Conservation (phyloP, 1,140 invertebrate species). For the Rhopalosiphum padi region DNA sequence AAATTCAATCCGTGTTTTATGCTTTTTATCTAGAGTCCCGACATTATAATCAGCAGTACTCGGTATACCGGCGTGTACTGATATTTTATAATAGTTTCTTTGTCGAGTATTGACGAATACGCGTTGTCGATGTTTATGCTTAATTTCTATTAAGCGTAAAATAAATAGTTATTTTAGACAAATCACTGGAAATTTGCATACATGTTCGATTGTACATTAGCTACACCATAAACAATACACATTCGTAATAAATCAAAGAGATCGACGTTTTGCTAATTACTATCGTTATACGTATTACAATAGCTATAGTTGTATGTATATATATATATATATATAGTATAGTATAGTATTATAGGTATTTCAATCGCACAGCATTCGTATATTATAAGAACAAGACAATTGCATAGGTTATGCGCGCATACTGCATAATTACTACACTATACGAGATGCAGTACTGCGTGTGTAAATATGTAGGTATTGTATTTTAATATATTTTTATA, state of each 20-base stretch:
- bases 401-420: background rate
- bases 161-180: background rate
- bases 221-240: background rate
- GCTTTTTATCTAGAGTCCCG: background rate
- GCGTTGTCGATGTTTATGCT: background rate
- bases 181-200: background rate
- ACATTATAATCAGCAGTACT: background rate
- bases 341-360: background rate
- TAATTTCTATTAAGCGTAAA: background rate
- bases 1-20: background rate
- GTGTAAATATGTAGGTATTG: conserved; percentile 2
- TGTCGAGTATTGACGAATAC: background rate
- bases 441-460: background rate
- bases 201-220: background rate
- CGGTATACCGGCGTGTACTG: background rate
- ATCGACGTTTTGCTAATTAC: background rate
- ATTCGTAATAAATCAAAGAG: background rate
- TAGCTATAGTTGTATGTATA: background rate
- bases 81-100: background rate
- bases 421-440: background rate
- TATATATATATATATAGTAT: background rate
- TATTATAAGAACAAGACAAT: background rate
- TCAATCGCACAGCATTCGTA: background rate
- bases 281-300: background rate
- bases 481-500: background rate